Conservation (phyloP, 1,140 invertebrate genomes). For the Antheraea mylitta region DNA sequence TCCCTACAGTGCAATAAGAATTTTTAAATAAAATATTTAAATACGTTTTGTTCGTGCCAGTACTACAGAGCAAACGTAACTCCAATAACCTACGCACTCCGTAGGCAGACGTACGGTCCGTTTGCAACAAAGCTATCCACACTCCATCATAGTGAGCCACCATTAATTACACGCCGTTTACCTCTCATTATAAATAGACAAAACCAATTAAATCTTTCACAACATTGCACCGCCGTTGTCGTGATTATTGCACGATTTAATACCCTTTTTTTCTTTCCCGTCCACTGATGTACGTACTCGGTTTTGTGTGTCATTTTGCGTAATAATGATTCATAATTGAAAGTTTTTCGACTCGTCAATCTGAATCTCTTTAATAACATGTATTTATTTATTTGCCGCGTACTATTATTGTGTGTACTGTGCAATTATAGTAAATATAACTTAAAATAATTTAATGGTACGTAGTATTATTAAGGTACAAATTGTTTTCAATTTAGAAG, state of each 20-base stretch:
- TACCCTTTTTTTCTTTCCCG: conserved; percentile 34
- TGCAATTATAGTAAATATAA: no score
- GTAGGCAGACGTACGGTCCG: conserved; percentile 43
- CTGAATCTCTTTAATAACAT: background rate
- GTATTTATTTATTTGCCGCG: no score
- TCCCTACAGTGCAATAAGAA: no score
- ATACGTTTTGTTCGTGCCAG: background rate
- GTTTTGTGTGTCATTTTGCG: conserved; percentile 13
- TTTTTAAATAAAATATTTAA: no score
- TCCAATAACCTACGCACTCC: conserved; percentile 38
- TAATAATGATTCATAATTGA: conserved; percentile 26
- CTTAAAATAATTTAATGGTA: no score
- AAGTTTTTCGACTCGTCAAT: conserved; percentile 14
- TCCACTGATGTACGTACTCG: conserved; percentile 28
- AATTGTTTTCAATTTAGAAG: no score
- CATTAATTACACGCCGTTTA: conserved; percentile 59
- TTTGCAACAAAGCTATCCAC: conserved; percentile 39
- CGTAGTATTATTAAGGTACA: no score
- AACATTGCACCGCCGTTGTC: conserved; percentile 31
- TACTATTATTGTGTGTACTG: no score
- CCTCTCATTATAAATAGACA: conserved; percentile 57
- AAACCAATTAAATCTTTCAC: conserved; percentile 60
- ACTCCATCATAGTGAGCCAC: conserved; percentile 30
- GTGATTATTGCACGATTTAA: conserved; percentile 35
- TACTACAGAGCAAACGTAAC: conserved; percentile 15